Conservation (phyloP, 2,797 vertebrate species). For the Anabacerthia variegaticeps region DNA sequence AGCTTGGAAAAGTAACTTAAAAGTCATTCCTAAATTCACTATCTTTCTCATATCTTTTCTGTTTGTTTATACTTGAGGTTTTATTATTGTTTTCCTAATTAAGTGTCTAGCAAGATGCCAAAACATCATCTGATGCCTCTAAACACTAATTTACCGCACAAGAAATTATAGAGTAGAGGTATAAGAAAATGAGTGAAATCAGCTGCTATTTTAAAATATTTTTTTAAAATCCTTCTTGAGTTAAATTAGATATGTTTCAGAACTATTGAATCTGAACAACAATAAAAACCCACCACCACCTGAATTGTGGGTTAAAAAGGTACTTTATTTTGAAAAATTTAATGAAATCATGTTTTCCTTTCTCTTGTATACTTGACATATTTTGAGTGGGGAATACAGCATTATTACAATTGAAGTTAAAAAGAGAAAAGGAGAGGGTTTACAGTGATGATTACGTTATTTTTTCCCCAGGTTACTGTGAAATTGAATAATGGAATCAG, state of each 20-base stretch:
- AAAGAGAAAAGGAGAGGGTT: not conserved
- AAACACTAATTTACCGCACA: constrained; percentile 2
- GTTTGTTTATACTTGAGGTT: not conserved
- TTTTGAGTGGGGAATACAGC: not conserved
- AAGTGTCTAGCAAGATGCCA: constrained; percentile 5
- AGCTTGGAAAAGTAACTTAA: not conserved
- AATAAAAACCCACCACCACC: not conserved
- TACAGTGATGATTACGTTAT: not conserved
- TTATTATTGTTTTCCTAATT: not conserved
- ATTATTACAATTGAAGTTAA: not conserved
- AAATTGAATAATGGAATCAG: constrained; percentile 85
- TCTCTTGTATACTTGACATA: not conserved
- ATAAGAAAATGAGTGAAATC: constrained; percentile 1
- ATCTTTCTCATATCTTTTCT: not conserved
- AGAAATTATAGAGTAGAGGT: not conserved
- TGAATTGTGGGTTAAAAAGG: not conserved
- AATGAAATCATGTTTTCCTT: not conserved
- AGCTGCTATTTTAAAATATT: not conserved
- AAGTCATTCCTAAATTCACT: not conserved
- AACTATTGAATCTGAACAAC: not conserved
- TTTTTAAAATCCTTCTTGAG: not conserved
- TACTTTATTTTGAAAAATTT: not conserved
- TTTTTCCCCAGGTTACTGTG: constrained; percentile 82
- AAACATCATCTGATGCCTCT: constrained; percentile 12
- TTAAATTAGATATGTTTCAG: not conserved